phyloP scores from a whole-genome alignment of 1,140 invertebrate species.

The Trialeurodes vaporariorum region DNA sequence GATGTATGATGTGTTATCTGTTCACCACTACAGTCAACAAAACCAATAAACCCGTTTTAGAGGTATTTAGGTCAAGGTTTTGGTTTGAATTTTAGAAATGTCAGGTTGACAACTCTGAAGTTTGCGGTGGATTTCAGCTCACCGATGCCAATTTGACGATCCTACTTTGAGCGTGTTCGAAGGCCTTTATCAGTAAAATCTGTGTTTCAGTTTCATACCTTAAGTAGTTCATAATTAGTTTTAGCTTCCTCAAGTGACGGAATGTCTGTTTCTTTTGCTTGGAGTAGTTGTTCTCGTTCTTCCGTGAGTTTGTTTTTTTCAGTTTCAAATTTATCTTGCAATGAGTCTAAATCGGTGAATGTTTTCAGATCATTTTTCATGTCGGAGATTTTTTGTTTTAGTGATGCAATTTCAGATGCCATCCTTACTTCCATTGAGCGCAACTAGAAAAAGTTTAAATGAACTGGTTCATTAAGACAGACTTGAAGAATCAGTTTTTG shows the following conservation, averaged over 20 bases:
- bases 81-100: too few relatives aligned
- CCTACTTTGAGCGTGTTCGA: too few relatives aligned
- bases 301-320: slow-evolving; percentile 25
- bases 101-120: too few relatives aligned
- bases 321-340: slow-evolving; percentile 35
- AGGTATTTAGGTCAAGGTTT: too few relatives aligned
- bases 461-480: too few relatives aligned
- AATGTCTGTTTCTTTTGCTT: slow-evolving; percentile 31
- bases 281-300: slow-evolving; percentile 29
- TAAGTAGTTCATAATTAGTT: slow-evolving; percentile 33
- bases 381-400: slow-evolving; percentile 21
- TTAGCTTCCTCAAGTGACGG: slow-evolving; percentile 33
- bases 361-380: slow-evolving; percentile 38
- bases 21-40: too few relatives aligned
- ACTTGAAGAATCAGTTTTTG: too few relatives aligned
- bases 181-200: too few relatives aligned
- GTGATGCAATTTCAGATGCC: slow-evolving; percentile 21
- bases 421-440: slow-evolving; percentile 22
- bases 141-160: too few relatives aligned
- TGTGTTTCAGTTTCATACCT: slow-evolving; percentile 33
- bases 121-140: too few relatives aligned
- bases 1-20: too few relatives aligned
- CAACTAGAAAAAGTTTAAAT: slow-evolving; percentile 19
- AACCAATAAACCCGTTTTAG: too few relatives aligned
- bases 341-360: slow-evolving; percentile 36